These are phyloP conservation scores for Gallinago undulata DNA, from an alignment of 2,113 vertebrate species.

Conservation along the genomic window DNA sequence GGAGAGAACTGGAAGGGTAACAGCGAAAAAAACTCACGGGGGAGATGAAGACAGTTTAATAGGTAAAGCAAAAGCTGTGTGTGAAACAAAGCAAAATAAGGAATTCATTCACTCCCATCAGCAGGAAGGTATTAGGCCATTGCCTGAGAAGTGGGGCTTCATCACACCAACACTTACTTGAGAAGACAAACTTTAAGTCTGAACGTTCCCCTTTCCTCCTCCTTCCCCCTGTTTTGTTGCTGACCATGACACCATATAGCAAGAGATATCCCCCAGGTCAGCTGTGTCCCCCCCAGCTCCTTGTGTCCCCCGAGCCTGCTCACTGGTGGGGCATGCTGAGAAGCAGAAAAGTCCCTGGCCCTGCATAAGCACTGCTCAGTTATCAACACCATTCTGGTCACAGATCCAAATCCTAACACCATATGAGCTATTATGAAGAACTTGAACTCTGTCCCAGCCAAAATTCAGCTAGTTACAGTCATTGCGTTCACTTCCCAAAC, in stretches of 20 bases:
- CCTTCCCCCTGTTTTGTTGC: not conserved
- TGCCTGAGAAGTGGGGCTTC: not conserved
- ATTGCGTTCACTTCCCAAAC: not conserved
- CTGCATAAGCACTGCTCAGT: not conserved
- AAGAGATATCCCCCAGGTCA: not conserved
- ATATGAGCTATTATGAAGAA: not conserved
- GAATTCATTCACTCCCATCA: not conserved
- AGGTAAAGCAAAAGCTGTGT: not conserved
- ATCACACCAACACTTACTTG: not conserved
- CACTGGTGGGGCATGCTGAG: accelerated
- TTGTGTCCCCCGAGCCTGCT: not conserved
- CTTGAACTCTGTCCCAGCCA: not conserved
- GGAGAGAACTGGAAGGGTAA: not conserved
- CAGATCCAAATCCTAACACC: not conserved
- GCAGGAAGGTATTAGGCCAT: not conserved
- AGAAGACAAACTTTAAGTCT: not conserved
- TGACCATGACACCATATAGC: accelerated
- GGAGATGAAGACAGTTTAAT: not conserved
- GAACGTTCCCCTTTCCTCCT: accelerated
- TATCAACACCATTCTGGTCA: not conserved
- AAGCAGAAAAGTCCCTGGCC: not conserved
- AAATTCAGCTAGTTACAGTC: not conserved
- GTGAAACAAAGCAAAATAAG: not conserved
- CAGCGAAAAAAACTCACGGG: not conserved
- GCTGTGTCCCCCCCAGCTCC: not conserved